Base-by-base conservation (phyloP, 2,797 vertebrate genomes). In the Myotis vivesi region DNA sequence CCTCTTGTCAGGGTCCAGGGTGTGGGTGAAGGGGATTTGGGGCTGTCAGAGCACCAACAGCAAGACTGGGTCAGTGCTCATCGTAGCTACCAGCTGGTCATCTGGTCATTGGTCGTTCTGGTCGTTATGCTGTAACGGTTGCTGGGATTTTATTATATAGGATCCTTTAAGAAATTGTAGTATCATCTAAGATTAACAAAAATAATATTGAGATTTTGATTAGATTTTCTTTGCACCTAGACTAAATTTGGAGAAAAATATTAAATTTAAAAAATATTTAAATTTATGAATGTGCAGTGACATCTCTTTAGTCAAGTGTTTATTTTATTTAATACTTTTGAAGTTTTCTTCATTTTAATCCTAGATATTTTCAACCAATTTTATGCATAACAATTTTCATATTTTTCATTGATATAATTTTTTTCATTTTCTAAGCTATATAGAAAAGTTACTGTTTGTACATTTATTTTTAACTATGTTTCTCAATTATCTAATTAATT, bases 361-460 rank as follows among this genome's bases (percentile, higher is more conserved):
- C 36, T 83, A 87, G 73, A 49, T 85, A 53, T 83, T 94, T 38
- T 85, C 30, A 30, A 46, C 62, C 80, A 89, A 94, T 57, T 92
- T 87, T 64, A 38, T 64, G 1, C 19, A 44, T 89, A 80, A 71
- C 0, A 28, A 38, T 75, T 77, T 81, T 89, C 33, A 44, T 86
- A n/a, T 59, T 81, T 77, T 92, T 73, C 3, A 71, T 44, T 59
- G 17, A 9, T 55, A 55, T 15, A 15, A 23, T 30, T 46, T 46
- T 79, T 86, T 71, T 17, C 20, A 53, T 82, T 89, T 90, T 79
- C 19, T 75, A 68, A 59, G 3, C 53, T 41, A 55, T 33, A 20
- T 59, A 68, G 15, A 81, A n/a, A 81, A 84, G 0, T 44, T 82
- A 62, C 20, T 49, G 1, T 88, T 23, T 76, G 9, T 11, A 69